Base-by-base conservation (phyloP, 2,113 vertebrate species). In the Hemiprocne comata region DNA sequence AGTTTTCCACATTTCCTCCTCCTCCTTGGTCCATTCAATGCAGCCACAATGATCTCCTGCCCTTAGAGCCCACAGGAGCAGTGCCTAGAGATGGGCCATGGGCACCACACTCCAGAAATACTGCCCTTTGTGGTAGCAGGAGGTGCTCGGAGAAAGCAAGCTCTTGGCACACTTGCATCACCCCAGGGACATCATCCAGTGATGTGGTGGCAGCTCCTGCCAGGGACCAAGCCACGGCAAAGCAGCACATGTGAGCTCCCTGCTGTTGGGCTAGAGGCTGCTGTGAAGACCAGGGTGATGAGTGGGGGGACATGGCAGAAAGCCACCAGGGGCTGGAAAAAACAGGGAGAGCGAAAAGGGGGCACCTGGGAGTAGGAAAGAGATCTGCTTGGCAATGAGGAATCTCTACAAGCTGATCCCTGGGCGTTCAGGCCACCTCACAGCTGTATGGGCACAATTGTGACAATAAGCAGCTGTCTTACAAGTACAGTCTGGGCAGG, bases 141-240 rank as follows among this genome's bases (percentile, higher is more conserved):
- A 28, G 19, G 29, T 26, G 17, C 13, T 7, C 7, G 54, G 26
- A 20, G 21, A 48, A 66, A 51, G 17, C 6, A 9, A 51, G 54
- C 14, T 77, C 51, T 76, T 5, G 2, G 48, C 64, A 54, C 12
- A 10, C 16, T 15, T 44, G 57, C 25, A 62, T 4, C 66, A 28
- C 3, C 31, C 26, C 69, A 38, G 10, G 20, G 46, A 57, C 0
- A 0, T 21, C 2, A 1, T 10, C 10, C 69, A 17, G 61, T 2
- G 3, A 18, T 44, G 14, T 21, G 7, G 46, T 3, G 17, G 33
- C 44, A 51, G 33, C 2, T 5, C 58, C 40, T 19, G 58, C 19
- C 50, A 40, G 60, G 21, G 51, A 36, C 34, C 0, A 3, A 46
- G 46, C 7, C 8, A 24, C 50, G 76, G 42, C 31, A 40, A 44